A percentile compares a stretch with the other conserved stretches of the same genome.
These are phyloP conservation scores for Neosilurus hyrtlii DNA, from an alignment of 2,797 vertebrate species.

Conservation along the genomic window DNA sequence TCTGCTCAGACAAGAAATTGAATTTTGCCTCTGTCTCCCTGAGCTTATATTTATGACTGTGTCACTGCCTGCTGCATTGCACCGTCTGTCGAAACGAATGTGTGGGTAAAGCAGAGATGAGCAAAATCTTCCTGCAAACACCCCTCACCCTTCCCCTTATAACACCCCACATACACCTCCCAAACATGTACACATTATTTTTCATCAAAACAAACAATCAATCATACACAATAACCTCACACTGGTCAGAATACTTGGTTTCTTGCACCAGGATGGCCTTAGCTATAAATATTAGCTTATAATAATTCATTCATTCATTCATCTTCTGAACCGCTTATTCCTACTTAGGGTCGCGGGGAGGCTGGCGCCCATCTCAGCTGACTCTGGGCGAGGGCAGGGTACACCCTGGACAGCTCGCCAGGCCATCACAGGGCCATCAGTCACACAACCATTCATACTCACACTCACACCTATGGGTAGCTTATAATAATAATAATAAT, in stretches of 20 bases:
- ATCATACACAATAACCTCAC: background rate
- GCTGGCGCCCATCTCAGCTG: too few species aligned
- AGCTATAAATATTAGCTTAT: background rate
- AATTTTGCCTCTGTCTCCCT: constrained; percentile 50
- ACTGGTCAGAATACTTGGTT: background rate
- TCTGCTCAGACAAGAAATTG: constrained; percentile 53
- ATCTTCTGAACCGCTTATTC: too few species aligned
- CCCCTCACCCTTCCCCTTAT: constrained; percentile 4
- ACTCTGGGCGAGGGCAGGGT: too few species aligned
- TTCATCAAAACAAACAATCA: constrained; percentile 7
- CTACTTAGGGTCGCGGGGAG: too few species aligned
- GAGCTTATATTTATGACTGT: constrained; percentile 55
- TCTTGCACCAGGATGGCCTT: background rate
- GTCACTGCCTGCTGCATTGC: constrained; percentile 47
- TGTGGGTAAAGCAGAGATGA: constrained; percentile 48
- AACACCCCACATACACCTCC: constrained; percentile 17
- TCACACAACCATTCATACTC: too few species aligned
- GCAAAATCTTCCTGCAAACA: constrained; percentile 18
- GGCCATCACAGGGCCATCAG: too few species aligned
- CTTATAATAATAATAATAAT: too few species aligned
- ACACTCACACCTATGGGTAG: too few species aligned
- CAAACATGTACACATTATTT: constrained; percentile 6
- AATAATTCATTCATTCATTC: too few species aligned
- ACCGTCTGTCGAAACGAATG: constrained; percentile 44
- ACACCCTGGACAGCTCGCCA: too few species aligned